Evolutionary conservation across 2,888 invertebrate species (phyloP).

Genomic region (Hirtodrosophila alboralis): DNA sequence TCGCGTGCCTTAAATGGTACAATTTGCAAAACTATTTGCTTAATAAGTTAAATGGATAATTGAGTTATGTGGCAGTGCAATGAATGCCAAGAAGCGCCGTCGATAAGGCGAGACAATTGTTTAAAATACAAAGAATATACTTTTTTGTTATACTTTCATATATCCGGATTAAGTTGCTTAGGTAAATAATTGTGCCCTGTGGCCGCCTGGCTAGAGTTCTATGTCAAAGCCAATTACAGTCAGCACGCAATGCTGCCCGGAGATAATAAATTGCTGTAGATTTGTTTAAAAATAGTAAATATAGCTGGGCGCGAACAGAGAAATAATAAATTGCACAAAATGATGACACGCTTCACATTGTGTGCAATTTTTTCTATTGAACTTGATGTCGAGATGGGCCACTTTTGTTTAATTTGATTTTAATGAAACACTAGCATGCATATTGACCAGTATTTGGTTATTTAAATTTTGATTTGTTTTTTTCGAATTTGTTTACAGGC

Average conservation of each 20-base stretch:
- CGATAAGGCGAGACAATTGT: constrained; percentile 44
- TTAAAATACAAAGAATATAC: constrained; percentile 7
- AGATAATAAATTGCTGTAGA: constrained; percentile 47
- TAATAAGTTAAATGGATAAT: constrained; percentile 77
- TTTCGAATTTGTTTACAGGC: constrained; percentile 51
- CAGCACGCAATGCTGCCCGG: constrained; percentile 56
- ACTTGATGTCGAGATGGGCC: constrained; percentile 8
- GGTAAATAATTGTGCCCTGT: constrained; percentile 18
- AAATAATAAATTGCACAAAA: constrained; percentile 53
- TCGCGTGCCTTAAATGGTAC: constrained; percentile 64
- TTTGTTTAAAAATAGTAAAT: constrained; percentile 49
- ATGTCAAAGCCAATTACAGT: constrained; percentile 63
- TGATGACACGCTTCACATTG: constrained; percentile 50
- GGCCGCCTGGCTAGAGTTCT: constrained; percentile 35
- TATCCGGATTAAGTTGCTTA: constrained; percentile 46
- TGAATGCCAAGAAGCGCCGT: constrained; percentile 23
- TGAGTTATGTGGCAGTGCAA: constrained; percentile 65
- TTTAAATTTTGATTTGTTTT: constrained; percentile 24
- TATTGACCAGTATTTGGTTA: constrained; percentile 24
- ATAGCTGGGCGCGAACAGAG: constrained; percentile 54
- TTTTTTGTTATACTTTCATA: constrained; percentile 8
- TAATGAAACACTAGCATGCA: constrained; percentile 67
- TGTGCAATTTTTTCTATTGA: constrained; percentile 46
- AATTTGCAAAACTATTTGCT: constrained; percentile 70
- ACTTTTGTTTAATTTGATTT: constrained; percentile 52